Conservation (phyloP, 2,113 vertebrate species). For the Recurvirostra avosetta region DNA sequence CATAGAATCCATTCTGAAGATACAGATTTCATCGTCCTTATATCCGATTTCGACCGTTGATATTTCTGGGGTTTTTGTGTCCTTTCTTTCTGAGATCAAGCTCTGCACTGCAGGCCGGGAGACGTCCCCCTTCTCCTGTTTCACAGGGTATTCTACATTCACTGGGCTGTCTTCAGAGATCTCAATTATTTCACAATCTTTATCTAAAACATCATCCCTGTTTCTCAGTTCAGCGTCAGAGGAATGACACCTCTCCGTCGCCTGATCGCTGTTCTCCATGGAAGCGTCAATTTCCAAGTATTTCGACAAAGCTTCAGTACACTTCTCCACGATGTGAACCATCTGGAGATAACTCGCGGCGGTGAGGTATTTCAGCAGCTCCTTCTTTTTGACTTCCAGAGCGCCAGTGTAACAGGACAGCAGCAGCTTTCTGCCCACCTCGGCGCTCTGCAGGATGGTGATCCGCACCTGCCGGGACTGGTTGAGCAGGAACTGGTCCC, state of each 20-base stretch:
- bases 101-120: neutral
- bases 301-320: slow-evolving; percentile 79
- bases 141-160: slow-evolving; percentile 58
- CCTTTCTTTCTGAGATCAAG: slow-evolving; percentile 57
- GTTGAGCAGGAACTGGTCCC: slow-evolving; percentile 82
- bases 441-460: slow-evolving; percentile 81
- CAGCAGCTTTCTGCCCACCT: slow-evolving; percentile 80
- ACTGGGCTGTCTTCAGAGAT: slow-evolving; percentile 75
- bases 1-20: slow-evolving; percentile 78
- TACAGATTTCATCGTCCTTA: slow-evolving; percentile 80
- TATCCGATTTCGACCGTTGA: slow-evolving; percentile 72
- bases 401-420: slow-evolving; percentile 81
- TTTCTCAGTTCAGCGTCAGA: slow-evolving; percentile 61
- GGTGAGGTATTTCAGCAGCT: slow-evolving; percentile 81
- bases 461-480: slow-evolving; percentile 80
- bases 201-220: slow-evolving; percentile 58
- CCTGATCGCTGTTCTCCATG: slow-evolving; percentile 58
- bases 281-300: slow-evolving; percentile 76
- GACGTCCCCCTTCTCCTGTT: slow-evolving; percentile 65
- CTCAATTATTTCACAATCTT: slow-evolving; percentile 81
- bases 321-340: slow-evolving; percentile 85
- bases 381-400: slow-evolving; percentile 81
- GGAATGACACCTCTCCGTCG: slow-evolving; percentile 69
- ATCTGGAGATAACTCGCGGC: slow-evolving; percentile 84
- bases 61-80: slow-evolving; percentile 67